Evolutionary conservation across 2,888 invertebrate genomes (phyloP), one percentile per base, ranked within the genome.

Genomic region (Fissipunctia ypsillon): DNA sequence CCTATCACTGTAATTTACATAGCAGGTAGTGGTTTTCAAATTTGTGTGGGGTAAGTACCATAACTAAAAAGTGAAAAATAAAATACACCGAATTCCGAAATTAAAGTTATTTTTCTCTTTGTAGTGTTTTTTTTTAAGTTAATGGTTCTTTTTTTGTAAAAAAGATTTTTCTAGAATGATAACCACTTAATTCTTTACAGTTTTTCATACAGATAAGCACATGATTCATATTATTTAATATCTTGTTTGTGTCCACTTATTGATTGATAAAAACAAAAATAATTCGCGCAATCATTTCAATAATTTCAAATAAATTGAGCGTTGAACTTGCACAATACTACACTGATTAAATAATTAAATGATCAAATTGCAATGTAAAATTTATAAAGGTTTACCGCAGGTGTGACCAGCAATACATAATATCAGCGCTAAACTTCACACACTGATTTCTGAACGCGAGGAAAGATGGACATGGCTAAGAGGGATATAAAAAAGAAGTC

Each of bases 141-240:
- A n/a, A n/a, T n/a, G n/a, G n/a, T n/a, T n/a, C n/a, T n/a, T n/a
- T n/a, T n/a, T n/a, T n/a, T n/a, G n/a, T n/a, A n/a, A n/a, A n/a
- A n/a, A n/a, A n/a, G n/a, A n/a, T n/a, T n/a, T n/a, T 7, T 63
- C 1, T 28, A 70, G 28, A 38, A n/a, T 54, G 12, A 22, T 66
- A 48, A 38, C 4, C 19, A 6, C 28, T 9, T 31, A n/a, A 7
- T 4, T 0, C 4, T 28, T 43, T 19, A 61, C 16, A 41, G n/a
- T 38, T 72, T 28, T 28, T 14, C 25, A 38, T 28, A 43, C 9
- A 50, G n/a, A 35, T 19, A 28, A 12, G 6, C 5, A 43, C 5
- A n/a, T 16, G 19, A 43, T 28, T 76, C 22, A 76, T 10, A 43
- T 76, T 14, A 14, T 52, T 35, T 35, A 5, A 16, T 31, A 59